A percentile compares a stretch with the other conserved stretches of the same genome.
Evolutionary conservation across 2,113 vertebrate species (phyloP).

Genomic region (Daboia siamensis): DNA sequence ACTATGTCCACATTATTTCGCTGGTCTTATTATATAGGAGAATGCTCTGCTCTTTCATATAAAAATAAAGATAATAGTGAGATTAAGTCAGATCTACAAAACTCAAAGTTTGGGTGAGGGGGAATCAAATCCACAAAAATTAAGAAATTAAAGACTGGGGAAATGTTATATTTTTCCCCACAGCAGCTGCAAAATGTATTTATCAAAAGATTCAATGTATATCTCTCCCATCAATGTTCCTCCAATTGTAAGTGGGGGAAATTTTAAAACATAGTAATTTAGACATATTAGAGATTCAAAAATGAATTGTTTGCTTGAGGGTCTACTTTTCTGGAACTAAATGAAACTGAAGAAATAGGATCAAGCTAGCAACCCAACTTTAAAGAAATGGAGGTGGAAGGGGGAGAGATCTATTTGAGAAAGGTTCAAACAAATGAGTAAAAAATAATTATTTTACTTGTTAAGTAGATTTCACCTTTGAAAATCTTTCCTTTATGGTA

Average conservation of each 20-base stretch:
- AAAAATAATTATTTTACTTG: slow-evolving; percentile 43
- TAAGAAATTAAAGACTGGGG: slow-evolving; percentile 10
- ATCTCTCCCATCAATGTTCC: background rate
- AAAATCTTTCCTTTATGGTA: slow-evolving; percentile 37
- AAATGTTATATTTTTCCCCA: background rate
- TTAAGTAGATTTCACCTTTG: slow-evolving; percentile 51
- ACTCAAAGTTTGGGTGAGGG: background rate
- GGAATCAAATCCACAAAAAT: background rate
- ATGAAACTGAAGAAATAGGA: background rate
- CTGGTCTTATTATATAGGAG: background rate
- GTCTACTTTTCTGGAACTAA: background rate
- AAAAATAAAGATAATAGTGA: background rate
- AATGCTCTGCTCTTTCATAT: background rate
- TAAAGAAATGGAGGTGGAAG: background rate
- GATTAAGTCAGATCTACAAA: background rate
- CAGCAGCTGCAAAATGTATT: background rate
- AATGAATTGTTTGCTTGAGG: background rate
- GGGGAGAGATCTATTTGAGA: background rate
- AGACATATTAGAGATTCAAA: background rate
- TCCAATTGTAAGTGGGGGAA: background rate
- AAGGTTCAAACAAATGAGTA: slow-evolving; percentile 40
- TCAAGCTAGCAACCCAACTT: background rate
- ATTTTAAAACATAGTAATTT: slow-evolving; percentile 1
- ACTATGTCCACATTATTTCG: too few species aligned
- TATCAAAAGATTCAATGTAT: background rate